These are phyloP conservation scores for Adelges cooleyi DNA, from an alignment of 1,140 invertebrate genomes.

Conservation along the genomic window DNA sequence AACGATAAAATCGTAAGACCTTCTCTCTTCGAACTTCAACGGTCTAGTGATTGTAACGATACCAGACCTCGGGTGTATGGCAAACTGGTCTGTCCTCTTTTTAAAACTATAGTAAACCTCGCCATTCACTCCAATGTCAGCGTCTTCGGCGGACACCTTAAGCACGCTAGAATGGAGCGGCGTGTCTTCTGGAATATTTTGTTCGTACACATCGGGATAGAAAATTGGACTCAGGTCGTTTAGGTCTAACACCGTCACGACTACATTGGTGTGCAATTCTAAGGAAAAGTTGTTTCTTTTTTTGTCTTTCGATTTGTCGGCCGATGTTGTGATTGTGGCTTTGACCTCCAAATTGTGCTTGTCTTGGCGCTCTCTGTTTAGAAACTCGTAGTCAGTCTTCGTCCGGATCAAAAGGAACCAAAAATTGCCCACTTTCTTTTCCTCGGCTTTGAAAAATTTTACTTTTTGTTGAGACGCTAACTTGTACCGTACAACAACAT, in stretches of 20 bases:
- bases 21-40: constrained; percentile 52
- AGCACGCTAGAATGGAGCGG: constrained; percentile 66
- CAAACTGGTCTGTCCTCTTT: constrained; percentile 74
- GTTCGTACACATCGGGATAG: constrained; percentile 73
- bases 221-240: constrained; percentile 90
- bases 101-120: constrained; percentile 92
- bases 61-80: constrained; percentile 83
- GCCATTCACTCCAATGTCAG: constrained; percentile 84
- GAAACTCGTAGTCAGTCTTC: constrained; percentile 65
- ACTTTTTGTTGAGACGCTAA: constrained; percentile 75
- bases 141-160: constrained; percentile 76
- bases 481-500: constrained; percentile 60
- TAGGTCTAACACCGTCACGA: constrained; percentile 70
- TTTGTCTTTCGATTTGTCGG: constrained; percentile 42
- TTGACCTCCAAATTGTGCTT: constrained; percentile 68
- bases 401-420: constrained; percentile 81
- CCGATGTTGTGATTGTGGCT: constrained; percentile 47
- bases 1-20: constrained; percentile 62
- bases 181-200: constrained; percentile 78
- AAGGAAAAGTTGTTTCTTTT: constrained; percentile 41
- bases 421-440: constrained; percentile 77
- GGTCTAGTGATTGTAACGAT: constrained; percentile 72
- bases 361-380: constrained; percentile 83
- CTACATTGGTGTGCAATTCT: constrained; percentile 61
- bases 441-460: constrained; percentile 86